Evolutionary conservation across 92 coral and sea anemone species (phyloP).

Genomic region (Galaxea fascicularis): DNA sequence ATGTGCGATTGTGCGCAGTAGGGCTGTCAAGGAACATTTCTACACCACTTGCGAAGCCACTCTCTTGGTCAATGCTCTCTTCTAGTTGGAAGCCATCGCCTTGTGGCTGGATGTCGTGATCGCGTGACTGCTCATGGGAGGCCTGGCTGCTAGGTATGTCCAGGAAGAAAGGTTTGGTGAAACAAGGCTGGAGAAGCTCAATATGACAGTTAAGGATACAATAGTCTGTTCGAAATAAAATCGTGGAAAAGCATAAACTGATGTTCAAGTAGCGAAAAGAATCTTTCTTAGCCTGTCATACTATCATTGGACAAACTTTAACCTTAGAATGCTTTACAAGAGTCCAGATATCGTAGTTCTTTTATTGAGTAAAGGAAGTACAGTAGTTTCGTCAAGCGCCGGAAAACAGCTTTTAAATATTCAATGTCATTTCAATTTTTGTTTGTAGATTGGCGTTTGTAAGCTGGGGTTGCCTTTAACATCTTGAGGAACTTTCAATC

Average conservation of each 20-base stretch:
- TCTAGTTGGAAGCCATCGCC: background rate
- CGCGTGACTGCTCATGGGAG: background rate
- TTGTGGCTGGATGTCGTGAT: background rate
- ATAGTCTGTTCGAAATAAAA: background rate
- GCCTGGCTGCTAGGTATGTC: background rate
- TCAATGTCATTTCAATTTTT: too few relatives aligned
- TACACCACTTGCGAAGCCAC: background rate
- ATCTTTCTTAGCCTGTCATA: too few relatives aligned
- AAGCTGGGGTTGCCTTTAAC: too few relatives aligned
- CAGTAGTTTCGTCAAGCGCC: too few relatives aligned
- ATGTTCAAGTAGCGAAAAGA: too few relatives aligned
- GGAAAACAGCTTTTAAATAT: too few relatives aligned
- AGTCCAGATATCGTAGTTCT: too few relatives aligned
- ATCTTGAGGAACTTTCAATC: too few relatives aligned
- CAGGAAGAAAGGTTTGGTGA: background rate
- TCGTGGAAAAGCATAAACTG: background rate
- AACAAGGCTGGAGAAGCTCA: background rate
- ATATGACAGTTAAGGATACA: background rate
- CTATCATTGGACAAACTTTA: too few relatives aligned
- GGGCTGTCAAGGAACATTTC: background rate
- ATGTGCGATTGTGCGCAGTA: constrained; percentile 15
- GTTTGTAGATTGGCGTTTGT: too few relatives aligned
- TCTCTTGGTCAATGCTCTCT: background rate
- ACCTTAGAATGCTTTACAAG: too few relatives aligned
- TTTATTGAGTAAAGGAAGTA: too few relatives aligned